Evolutionary conservation across 2,113 vertebrate genomes (phyloP), one percentile per base, ranked within the genome.

Genomic region (Trogon melanurus): DNA sequence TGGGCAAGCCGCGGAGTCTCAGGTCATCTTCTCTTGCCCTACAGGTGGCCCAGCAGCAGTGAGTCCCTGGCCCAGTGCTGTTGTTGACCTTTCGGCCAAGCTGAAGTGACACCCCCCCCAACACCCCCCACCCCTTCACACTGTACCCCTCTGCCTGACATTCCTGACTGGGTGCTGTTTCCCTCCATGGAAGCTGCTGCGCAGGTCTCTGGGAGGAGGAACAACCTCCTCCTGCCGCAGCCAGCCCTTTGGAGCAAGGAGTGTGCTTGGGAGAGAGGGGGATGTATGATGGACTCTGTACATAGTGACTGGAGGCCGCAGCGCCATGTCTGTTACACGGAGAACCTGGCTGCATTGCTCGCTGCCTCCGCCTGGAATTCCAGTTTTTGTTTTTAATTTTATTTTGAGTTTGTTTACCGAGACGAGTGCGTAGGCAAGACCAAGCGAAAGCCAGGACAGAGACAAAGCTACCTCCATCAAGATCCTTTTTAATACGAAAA

Each of bases 381-480:
- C 95, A 95, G 94, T 93, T 97, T 97, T 97, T 19, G 47, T 93
- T 97, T 97, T 96, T 97, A 97, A 98, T 96, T 96, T 98, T 98
- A 97, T 98, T 97, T 97, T 96, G 97, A 96, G 97, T 98, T 98
- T 98, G 97, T 98, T 98, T 98, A 97, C 94, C 14, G 91, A 97
- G 96, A 94, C 25, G 95, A 98, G 96, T 83, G 97, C 0, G 60
- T 92, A 92, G 97, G 97, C 95, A 93, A 97, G 97, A 97, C 97
- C 97, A 97, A 97, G 97, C 91, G 94, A 91, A 96, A 96, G 96
- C 98, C 98, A 98, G 98, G 98, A 98, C 98, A 98, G 98, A 98
- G 98, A 98, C 98, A 98, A 98, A 98, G 98, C 98, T 98, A 98
- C 98, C 98, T 98, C 98, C 98, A 98, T 98, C 98, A 95, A 98